These are phyloP conservation scores for Echinometra lucunter DNA, from an alignment of 53 echinoderm and acorn worm species.

Conservation along the genomic window DNA sequence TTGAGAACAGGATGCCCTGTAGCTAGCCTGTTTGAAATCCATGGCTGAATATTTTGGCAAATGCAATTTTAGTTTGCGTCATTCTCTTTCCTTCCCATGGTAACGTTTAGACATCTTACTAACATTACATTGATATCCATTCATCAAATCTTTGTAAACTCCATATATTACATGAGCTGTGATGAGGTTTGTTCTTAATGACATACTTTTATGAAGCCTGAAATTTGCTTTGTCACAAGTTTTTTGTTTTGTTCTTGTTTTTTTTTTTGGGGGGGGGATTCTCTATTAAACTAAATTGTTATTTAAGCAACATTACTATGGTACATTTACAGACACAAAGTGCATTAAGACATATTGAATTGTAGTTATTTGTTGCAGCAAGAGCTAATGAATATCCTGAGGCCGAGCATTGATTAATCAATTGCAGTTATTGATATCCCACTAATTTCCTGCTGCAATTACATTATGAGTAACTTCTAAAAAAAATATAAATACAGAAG, in stretches of 20 bases:
- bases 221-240: too few species aligned
- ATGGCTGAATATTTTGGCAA: neutral
- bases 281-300: neutral
- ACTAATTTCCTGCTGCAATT: neutral
- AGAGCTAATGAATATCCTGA: slow-evolving; percentile 12
- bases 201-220: too few species aligned
- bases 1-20: neutral
- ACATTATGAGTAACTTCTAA: neutral
- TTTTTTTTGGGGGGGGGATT: neutral
- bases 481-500: neutral
- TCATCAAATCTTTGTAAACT: too few species aligned
- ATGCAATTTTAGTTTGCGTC: neutral
- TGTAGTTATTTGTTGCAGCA: neutral
- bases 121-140: too few species aligned
- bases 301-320: neutral
- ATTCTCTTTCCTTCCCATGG: too few species aligned
- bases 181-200: too few species aligned
- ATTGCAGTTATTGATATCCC: neutral
- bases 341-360: neutral
- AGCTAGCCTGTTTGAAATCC: neutral
- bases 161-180: too few species aligned
- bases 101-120: too few species aligned
- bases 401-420: neutral
- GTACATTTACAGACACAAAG: too few species aligned
- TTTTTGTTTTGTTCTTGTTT: too few species aligned